A percentile compares a stretch with the other conserved stretches of the same genome.
phyloP scores from a whole-genome alignment of 2,888 invertebrate genomes.

The Melipona bicolor region DNA sequence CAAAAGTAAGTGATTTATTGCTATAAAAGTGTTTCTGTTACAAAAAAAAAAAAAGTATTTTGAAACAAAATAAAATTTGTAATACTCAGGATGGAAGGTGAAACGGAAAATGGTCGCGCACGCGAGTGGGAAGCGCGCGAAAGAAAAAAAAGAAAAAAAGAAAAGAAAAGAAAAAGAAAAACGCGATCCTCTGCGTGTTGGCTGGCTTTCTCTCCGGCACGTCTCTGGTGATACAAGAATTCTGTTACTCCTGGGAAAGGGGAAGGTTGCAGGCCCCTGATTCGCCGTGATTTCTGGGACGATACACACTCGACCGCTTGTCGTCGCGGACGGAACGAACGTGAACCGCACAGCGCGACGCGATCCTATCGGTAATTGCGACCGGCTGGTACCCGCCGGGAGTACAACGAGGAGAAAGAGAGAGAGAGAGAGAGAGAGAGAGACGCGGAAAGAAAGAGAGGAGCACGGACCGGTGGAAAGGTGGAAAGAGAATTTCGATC shows the following conservation, averaged over 20 bases:
- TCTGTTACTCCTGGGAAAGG: conserved; percentile 48
- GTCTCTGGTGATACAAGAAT: conserved; percentile 33
- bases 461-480: background rate
- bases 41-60: too few species aligned
- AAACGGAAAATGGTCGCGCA: background rate
- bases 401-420: conserved; percentile 16
- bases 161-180: background rate
- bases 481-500: conserved; percentile 29
- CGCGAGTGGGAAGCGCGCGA: background rate
- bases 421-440: conserved; percentile 6
- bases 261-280: conserved; percentile 45
- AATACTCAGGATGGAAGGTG: background rate
- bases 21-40: too few species aligned
- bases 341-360: conserved; percentile 67
- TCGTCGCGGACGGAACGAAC: conserved; percentile 63
- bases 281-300: conserved; percentile 65
- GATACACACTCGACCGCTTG: conserved; percentile 64
- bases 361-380: conserved; percentile 73
- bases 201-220: conserved; percentile 30
- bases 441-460: conserved; percentile 3
- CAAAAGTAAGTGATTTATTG: too few species aligned
- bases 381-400: conserved; percentile 52
- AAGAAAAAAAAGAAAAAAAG: background rate
- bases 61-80: too few species aligned
- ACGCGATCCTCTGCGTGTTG: background rate